Conservation (phyloP, 2,113 vertebrate species). For the Ailuropoda melanoleuca region DNA sequence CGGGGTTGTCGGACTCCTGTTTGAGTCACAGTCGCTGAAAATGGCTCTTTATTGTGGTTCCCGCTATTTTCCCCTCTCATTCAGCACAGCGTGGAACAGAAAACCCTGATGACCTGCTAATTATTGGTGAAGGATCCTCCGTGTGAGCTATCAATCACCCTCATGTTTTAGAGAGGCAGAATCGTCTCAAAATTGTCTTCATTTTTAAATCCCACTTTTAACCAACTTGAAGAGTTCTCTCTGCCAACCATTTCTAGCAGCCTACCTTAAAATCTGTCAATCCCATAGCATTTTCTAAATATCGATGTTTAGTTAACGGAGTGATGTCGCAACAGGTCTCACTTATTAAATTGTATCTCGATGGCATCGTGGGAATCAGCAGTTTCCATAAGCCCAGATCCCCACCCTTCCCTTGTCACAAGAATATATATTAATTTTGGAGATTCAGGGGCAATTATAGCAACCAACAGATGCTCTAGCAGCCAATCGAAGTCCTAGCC, state of each 20-base stretch:
- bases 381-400: slow-evolving; percentile 63
- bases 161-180: slow-evolving; percentile 59
- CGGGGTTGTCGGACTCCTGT: neutral
- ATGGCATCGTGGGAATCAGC: slow-evolving; percentile 62
- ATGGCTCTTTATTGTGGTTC: fast-evolving
- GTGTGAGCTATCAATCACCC: neutral
- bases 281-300: slow-evolving; percentile 63
- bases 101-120: neutral
- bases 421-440: slow-evolving; percentile 73
- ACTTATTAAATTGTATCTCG: slow-evolving; percentile 74
- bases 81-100: neutral
- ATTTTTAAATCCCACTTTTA: slow-evolving; percentile 11
- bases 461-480: slow-evolving; percentile 73
- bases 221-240: slow-evolving; percentile 46
- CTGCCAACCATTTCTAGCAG: slow-evolving; percentile 42
- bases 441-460: slow-evolving; percentile 63
- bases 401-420: slow-evolving; percentile 59
- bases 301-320: slow-evolving; percentile 75
- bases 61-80: neutral
- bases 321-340: slow-evolving; percentile 61
- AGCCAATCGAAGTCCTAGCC: slow-evolving; percentile 75
- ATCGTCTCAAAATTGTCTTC: neutral
- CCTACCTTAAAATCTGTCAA: slow-evolving; percentile 52
- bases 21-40: neutral
- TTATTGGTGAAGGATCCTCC: slow-evolving; percentile 24